Evolutionary conservation across 2,797 vertebrate genomes (phyloP), one percentile per base, ranked within the genome.

Genomic region (Brachymystax lenok): DNA sequence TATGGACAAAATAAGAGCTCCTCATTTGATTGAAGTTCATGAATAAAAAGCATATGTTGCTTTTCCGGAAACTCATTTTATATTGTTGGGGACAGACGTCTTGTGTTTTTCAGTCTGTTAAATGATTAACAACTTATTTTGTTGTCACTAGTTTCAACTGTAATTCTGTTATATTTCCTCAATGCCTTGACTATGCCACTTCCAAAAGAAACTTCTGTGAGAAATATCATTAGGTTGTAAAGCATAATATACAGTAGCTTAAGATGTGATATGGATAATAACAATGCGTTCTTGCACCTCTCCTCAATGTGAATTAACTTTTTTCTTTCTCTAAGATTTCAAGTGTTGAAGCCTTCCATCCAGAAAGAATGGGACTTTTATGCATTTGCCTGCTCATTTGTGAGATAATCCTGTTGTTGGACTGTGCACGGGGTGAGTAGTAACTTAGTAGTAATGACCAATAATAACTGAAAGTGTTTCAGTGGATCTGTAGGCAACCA

Each of bases 361-460:
- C 84, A 12, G 33, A 84, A 84, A 90, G 82, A 80, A 94, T 94
- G 93, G 92, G 88, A 86, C 84, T 92, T 73, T 77, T 85, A 83
- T 92, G 82, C 77, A 85, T 93, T 1, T 85, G 74, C 3, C 86
- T 93, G 28, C 83, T 94, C 69, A 35, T 94, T 0, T 86, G 86
- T 52, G 92, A 92, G 83, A 88, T 90, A 70, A 70, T 94, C 52
- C 85, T 84, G 0, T 83, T 93, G 74, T 89, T 88, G 2, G 88
- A 92, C 82, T 90, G 92, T 0, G 92, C 91, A 0, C 88, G 92
- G 90, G 93, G 93, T 94, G 86, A 93, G 93, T 46, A 46, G 10
- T 46, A 46, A 46, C 10, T 8, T 46, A 46, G 40, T 46, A 46
- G 40, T 80, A 52, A 52, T n/a, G 54, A 63, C 10, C 67, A 52